Percentiles rank a stretch among this genome's conserved stretches.
phyloP scores from a whole-genome alignment of 2,888 invertebrate genomes.

The Tipula unca region DNA sequence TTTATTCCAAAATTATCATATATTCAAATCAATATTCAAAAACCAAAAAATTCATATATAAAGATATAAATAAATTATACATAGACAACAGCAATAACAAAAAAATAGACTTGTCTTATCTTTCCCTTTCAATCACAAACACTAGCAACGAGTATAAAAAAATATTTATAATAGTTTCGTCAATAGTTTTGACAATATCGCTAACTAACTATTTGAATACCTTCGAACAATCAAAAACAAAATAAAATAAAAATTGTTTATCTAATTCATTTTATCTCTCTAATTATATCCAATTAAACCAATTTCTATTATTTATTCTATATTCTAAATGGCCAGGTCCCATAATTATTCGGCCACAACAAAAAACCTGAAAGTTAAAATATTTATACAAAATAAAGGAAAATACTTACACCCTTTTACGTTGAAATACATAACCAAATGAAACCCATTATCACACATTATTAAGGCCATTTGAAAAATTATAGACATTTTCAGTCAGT shows the following conservation, averaged over 20 bases:
- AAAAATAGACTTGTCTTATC: background rate
- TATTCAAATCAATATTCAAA: background rate
- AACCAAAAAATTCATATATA: background rate
- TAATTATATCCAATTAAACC: constrained; percentile 8
- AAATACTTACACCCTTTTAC: constrained; percentile 8
- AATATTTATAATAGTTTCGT: background rate
- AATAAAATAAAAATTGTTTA: background rate
- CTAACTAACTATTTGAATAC: background rate
- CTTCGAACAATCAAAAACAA: background rate
- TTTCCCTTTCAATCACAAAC: background rate
- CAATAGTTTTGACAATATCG: constrained; percentile 2
- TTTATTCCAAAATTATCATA: background rate
- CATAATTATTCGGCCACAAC: background rate
- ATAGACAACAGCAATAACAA: background rate
- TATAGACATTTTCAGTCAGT: background rate
- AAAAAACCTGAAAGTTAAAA: background rate
- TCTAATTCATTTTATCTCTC: constrained; percentile 4
- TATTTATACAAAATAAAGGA: background rate
- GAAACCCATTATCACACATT: constrained; percentile 8
- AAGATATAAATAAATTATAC: background rate
- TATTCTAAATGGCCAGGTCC: background rate
- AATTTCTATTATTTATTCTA: background rate
- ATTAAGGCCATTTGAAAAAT: background rate
- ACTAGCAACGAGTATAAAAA: background rate
- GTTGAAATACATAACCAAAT: background rate